Base-by-base conservation (phyloP, 2,888 invertebrate genomes). In the Meghimatium bilineatum region DNA sequence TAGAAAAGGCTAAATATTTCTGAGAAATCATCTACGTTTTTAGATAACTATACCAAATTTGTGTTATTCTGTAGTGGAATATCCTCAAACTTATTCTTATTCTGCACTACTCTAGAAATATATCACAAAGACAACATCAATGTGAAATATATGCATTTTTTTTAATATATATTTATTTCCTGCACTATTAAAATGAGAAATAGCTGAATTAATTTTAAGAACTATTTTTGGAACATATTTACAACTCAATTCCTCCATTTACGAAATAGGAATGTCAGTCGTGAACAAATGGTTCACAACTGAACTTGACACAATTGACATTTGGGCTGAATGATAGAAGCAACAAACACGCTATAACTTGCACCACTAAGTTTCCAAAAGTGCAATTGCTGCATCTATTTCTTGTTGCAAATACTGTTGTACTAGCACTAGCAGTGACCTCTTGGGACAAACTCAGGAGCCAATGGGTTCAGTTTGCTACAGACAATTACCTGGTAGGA, bases 391-490 rank as follows among this genome's bases (percentile, higher is more conserved):
- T 80, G 71, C 80, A 56, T 72, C 56, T 56, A 56, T 34, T 80
- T 2, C 49, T 34, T 52, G 49, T 32, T 32, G 36, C 71, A 71
- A 74, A 81, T n/a, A 72, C 44, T 74, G 67, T 66, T 14, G n/a
- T n/a, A n/a, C 36, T n/a, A 17, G 52, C 52, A 52, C 82, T 82
- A 82, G 36, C 82, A 84, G 75, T 83, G 80, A 71, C 83, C 72
- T 44, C 81, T 80, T 60, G 92, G 92, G 82, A 91, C 82, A 88
- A 92, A 92, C 84, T 91, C 92, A 72, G 92, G 92, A 26, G 92
- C 92, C 83, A 91, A 88, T 34, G 92, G 92, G 84, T 92, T 92
- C 74, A 92, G 85, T 77, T 88, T 88, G 85, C 91, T 92, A 63
- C 84, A 86, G 14, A 82, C 79, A 34, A 86, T 84, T 10, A 88